Base-by-base conservation (phyloP, 1,140 invertebrate species). In the Popillia japonica region DNA sequence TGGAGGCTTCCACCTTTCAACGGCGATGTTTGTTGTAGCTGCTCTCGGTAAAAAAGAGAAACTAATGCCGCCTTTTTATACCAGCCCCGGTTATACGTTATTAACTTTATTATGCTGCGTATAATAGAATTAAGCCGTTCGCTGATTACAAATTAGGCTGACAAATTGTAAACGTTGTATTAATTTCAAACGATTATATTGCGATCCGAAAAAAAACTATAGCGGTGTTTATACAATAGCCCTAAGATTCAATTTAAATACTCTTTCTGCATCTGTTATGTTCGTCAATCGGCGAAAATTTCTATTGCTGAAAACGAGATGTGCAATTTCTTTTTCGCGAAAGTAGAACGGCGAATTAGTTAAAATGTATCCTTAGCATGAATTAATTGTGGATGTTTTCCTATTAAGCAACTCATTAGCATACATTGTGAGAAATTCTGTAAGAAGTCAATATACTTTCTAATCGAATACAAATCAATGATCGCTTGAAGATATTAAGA, bases 101-200 rank as follows among this genome's bases (percentile, higher is more conserved):
- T 55, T 55, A 17, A 7, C 48, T 55, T 14, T n/a, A 55, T 55
- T 55, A 55, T 55, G 48, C 17, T 55, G n/a, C 48, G n/a, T 55
- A 55, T 55, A 55, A 55, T 55, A 55, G 48, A 55, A 20, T 20
- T 55, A 55, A 55, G n/a, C 14, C 48, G n/a, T 55, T 17, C 48
- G 48, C 48, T 55, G 48, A 55, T 55, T 55, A 17, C 14, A 55
- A 55, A 55, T 55, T 55, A 55, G 48, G 14, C 48, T 55, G 48
- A 55, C 48, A 55, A 55, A 55, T 55, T 55, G 48, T 55, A 17
- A 55, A n/a, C 14, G n/a, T 55, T 55, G 48, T 55, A n/a, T 55
- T 55, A 55, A 55, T 55, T 55, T 6, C 14, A 17, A 6, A 14
- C 48, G 48, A 55, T n/a, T 17, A 55, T 17, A 2, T n/a, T 17